Conservation (phyloP, 2,113 vertebrate species). For the Oreocharis arfaki region DNA sequence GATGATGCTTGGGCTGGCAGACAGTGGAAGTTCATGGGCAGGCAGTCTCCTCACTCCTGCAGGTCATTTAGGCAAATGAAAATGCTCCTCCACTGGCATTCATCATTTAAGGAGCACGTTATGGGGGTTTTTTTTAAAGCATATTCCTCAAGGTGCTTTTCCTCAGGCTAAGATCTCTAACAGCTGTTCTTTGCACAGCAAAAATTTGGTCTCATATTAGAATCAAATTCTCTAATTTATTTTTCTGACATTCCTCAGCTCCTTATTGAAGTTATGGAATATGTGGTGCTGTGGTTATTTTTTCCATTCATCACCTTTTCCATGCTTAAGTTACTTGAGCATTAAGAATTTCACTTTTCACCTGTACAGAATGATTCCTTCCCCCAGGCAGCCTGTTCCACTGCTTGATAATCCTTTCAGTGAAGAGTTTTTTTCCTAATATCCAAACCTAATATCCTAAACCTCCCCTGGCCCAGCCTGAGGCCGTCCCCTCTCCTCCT, state of each 20-base stretch:
- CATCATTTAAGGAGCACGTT: background rate
- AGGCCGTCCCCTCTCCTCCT: background rate
- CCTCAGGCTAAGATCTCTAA: background rate
- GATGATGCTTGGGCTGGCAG: background rate
- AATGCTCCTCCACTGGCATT: background rate
- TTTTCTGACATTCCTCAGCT: background rate
- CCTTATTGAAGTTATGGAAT: background rate
- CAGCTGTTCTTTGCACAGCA: background rate
- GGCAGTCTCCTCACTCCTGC: background rate
- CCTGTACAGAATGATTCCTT: background rate
- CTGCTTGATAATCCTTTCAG: background rate
- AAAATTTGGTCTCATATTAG: background rate
- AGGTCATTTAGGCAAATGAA: background rate
- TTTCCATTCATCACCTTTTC: background rate
- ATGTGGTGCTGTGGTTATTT: background rate
- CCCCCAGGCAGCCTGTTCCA: background rate
- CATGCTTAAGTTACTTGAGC: background rate
- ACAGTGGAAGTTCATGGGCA: background rate
- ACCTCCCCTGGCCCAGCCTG: background rate
- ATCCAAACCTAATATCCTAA: background rate
- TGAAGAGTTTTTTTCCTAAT: background rate
- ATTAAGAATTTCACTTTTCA: background rate
- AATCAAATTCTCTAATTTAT: background rate
- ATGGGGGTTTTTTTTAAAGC: accelerated
- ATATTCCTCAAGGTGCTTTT: background rate